These are phyloP conservation scores for Thymallus thymallus DNA, from an alignment of 2,113 vertebrate genomes.

Conservation along the genomic window DNA sequence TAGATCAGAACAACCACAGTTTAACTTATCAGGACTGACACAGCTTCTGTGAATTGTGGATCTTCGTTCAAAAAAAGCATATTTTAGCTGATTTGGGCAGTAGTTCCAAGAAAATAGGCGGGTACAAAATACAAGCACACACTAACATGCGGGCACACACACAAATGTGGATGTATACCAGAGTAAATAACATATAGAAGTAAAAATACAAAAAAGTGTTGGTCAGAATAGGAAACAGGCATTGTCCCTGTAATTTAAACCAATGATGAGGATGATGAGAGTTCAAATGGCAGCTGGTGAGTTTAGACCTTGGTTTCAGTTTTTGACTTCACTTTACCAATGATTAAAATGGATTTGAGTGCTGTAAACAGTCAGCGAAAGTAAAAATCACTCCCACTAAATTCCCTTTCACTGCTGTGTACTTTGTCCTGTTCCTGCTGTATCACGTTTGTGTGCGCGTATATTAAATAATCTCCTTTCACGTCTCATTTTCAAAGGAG, in stretches of 20 bases:
- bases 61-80: slow-evolving; percentile 33
- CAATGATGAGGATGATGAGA: slow-evolving; percentile 50
- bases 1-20: slow-evolving; percentile 48
- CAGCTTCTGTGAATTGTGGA: not conserved
- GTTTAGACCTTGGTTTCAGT: too few relatives aligned
- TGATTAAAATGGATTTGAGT: too few relatives aligned
- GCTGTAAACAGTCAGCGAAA: too few relatives aligned
- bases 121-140: slow-evolving; percentile 40
- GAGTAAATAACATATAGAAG: slow-evolving; percentile 60
- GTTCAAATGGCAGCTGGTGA: slow-evolving; percentile 4
- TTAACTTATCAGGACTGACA: slow-evolving; percentile 64
- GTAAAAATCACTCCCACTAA: too few relatives aligned
- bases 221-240: slow-evolving; percentile 52
- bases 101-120: slow-evolving; percentile 50
- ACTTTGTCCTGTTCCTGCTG: too few relatives aligned
- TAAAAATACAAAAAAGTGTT: slow-evolving; percentile 50
- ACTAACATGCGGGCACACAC: slow-evolving; percentile 24
- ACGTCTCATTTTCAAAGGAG: too few relatives aligned
- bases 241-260: slow-evolving; percentile 64
- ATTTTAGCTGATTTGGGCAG: slow-evolving; percentile 41
- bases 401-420: too few relatives aligned
- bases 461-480: too few relatives aligned
- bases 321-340: too few relatives aligned
- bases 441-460: too few relatives aligned
- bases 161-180: slow-evolving; percentile 37